phyloP scores from a whole-genome alignment of 2,888 invertebrate species.

The Scaptomyza caliginosa region DNA sequence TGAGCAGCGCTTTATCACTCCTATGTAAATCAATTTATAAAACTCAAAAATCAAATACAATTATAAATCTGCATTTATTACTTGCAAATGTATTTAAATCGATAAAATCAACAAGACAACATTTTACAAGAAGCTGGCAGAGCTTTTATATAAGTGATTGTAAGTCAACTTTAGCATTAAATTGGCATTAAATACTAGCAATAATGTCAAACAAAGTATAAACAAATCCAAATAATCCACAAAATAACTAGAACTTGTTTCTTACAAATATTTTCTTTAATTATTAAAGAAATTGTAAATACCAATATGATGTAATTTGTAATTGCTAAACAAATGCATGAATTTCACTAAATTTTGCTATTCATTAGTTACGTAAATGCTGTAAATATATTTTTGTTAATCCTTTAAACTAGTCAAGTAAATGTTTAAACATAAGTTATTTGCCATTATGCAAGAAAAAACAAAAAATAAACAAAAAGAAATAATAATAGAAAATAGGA shows the following conservation, averaged over 20 bases:
- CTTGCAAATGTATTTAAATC: conserved; percentile 42
- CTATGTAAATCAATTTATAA: conserved; percentile 16
- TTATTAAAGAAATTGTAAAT: conserved; percentile 33
- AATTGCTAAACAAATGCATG: conserved; percentile 9
- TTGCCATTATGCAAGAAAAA: conserved; percentile 49
- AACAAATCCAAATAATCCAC: conserved; percentile 9
- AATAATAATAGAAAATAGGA: background rate
- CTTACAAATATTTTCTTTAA: background rate
- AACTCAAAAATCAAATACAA: conserved; percentile 20
- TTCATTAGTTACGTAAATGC: conserved; percentile 12
- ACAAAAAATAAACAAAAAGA: background rate
- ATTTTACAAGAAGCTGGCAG: conserved; percentile 43
- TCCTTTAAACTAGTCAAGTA: conserved; percentile 9
- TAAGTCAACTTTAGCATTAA: conserved; percentile 50
- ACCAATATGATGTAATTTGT: conserved; percentile 7
- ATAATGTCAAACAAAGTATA: conserved; percentile 9
- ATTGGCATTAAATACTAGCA: conserved; percentile 38
- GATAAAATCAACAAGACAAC: background rate
- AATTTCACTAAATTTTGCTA: conserved; percentile 38
- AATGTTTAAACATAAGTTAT: conserved; percentile 28
- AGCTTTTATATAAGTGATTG: conserved; percentile 61
- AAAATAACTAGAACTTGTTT: conserved; percentile 1
- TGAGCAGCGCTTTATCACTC: conserved; percentile 26
- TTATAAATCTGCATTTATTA: conserved; percentile 55
- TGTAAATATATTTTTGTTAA: conserved; percentile 52